A percentile compares a stretch with the other conserved stretches of the same genome.
These are phyloP conservation scores for Nettapus auritus DNA, from an alignment of 2,113 vertebrate genomes.

Conservation along the genomic window DNA sequence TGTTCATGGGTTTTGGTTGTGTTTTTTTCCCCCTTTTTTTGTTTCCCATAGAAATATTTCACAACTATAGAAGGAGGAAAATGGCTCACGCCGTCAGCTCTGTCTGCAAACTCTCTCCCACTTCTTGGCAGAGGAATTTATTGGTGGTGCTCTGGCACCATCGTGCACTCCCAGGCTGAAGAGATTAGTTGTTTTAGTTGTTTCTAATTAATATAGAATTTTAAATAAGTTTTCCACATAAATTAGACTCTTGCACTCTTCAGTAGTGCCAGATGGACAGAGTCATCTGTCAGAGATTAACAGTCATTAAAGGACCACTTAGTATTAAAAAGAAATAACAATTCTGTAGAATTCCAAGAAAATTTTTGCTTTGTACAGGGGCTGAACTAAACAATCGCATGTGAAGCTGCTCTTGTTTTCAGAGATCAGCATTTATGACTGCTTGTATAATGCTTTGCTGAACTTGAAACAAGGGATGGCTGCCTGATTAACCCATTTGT, in stretches of 20 bases:
- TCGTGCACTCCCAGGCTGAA: slow-evolving; percentile 18
- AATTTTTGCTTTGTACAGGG: slow-evolving; percentile 21
- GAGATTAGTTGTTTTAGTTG: slow-evolving; percentile 53
- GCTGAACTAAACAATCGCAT: slow-evolving; percentile 44
- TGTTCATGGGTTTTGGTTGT: not conserved
- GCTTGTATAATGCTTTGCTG: slow-evolving; percentile 4
- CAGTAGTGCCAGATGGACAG: slow-evolving; percentile 44
- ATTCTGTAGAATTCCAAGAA: slow-evolving; percentile 14
- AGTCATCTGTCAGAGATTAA: slow-evolving; percentile 62
- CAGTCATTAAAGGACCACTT: slow-evolving; percentile 15
- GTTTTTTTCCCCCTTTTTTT: not conserved
- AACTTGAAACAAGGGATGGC: not conserved
- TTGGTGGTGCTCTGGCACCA: slow-evolving; percentile 45
- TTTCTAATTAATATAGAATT: slow-evolving; percentile 35
- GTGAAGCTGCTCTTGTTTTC: slow-evolving; percentile 11
- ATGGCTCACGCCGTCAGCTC: not conserved
- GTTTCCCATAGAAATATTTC: slow-evolving; percentile 1
- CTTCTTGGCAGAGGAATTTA: slow-evolving; percentile 37
- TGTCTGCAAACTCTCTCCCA: not conserved
- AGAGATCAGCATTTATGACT: not conserved
- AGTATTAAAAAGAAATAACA: not conserved
- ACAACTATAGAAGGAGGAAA: slow-evolving; percentile 6
- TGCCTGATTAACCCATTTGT: not conserved
- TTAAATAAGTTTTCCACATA: slow-evolving; percentile 49
- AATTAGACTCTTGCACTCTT: slow-evolving; percentile 17